These are phyloP conservation scores for Lapara coniferarum DNA, from an alignment of 2,888 invertebrate species.

Conservation along the genomic window DNA sequence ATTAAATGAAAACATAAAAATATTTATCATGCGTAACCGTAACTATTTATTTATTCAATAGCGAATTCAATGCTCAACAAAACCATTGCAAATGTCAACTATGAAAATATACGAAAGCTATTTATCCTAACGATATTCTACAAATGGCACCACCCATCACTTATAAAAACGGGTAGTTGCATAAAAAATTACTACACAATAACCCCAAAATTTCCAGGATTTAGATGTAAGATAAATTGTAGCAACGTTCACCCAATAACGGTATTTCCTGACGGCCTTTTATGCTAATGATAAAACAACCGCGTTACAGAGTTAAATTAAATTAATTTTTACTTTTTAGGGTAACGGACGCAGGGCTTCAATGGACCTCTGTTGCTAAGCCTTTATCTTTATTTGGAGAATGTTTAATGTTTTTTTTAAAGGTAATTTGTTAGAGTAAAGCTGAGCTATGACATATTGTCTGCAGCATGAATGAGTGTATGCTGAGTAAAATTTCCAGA, in stretches of 20 bases:
- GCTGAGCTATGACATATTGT: too few species aligned
- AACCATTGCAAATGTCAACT: background rate
- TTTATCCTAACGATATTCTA: background rate
- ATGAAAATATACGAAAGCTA: background rate
- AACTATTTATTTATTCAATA: too few species aligned
- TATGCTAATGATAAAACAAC: slow-evolving; percentile 11
- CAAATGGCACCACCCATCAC: background rate
- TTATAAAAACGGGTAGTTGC: background rate
- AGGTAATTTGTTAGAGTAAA: too few species aligned
- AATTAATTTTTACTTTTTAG: slow-evolving; percentile 3
- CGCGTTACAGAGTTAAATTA: slow-evolving; percentile 16
- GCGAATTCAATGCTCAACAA: too few species aligned
- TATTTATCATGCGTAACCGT: too few species aligned
- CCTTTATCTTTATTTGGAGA: too few species aligned
- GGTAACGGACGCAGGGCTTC: too few species aligned
- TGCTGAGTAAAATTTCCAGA: too few species aligned
- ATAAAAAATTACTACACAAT: slow-evolving; percentile 13
- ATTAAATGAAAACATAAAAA: too few species aligned
- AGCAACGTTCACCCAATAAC: slow-evolving; percentile 6
- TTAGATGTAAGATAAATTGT: background rate
- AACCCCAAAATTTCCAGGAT: slow-evolving; percentile 4
- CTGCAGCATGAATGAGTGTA: too few species aligned
- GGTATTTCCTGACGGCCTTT: background rate
- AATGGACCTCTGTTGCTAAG: too few species aligned
- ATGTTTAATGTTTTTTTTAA: too few species aligned